Evolutionary conservation across 1,140 invertebrate species (phyloP).

Genomic region (Drosophila mayri): DNA sequence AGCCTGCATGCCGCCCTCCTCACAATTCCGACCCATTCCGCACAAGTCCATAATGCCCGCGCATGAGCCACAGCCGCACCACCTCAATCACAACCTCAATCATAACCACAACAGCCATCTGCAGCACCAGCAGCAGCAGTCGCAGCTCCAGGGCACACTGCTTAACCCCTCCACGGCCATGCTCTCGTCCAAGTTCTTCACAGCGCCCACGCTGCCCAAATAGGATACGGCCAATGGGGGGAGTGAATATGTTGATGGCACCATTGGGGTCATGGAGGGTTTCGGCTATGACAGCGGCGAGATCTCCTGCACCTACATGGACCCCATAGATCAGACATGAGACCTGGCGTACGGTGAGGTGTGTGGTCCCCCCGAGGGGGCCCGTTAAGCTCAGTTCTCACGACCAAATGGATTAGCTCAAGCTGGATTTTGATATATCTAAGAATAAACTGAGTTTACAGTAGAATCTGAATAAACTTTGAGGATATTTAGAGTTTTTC

Average conservation of each 20-base stretch:
- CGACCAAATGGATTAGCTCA: slow-evolving; percentile 12
- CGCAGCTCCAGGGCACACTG: slow-evolving; percentile 45
- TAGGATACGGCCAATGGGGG: slow-evolving; percentile 85
- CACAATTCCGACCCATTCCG: slow-evolving; percentile 84
- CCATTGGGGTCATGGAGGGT: slow-evolving; percentile 52
- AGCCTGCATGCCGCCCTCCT: slow-evolving; percentile 83
- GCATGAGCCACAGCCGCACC: slow-evolving; percentile 62
- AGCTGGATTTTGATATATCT: background rate
- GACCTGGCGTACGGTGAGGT: slow-evolving; percentile 78
- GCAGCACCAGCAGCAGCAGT: slow-evolving; percentile 34
- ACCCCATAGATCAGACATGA: slow-evolving; percentile 84
- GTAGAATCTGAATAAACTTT: background rate
- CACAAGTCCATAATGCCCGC: slow-evolving; percentile 80
- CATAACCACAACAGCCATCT: slow-evolving; percentile 35
- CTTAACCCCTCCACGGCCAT: slow-evolving; percentile 82
- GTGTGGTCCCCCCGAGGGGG: slow-evolving; percentile 73
- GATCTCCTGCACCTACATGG: slow-evolving; percentile 84
- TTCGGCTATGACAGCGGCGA: slow-evolving; percentile 82
- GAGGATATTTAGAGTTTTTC: background rate
- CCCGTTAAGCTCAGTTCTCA: slow-evolving; percentile 41
- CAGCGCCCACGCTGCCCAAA: slow-evolving; percentile 83
- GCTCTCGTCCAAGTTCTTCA: slow-evolving; percentile 83
- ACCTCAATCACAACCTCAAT: slow-evolving; percentile 37
- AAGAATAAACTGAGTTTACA: background rate
- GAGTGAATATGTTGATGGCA: slow-evolving; percentile 68